Conservation (phyloP, 2,113 vertebrate genomes). For the Atrichornis clamosus region DNA sequence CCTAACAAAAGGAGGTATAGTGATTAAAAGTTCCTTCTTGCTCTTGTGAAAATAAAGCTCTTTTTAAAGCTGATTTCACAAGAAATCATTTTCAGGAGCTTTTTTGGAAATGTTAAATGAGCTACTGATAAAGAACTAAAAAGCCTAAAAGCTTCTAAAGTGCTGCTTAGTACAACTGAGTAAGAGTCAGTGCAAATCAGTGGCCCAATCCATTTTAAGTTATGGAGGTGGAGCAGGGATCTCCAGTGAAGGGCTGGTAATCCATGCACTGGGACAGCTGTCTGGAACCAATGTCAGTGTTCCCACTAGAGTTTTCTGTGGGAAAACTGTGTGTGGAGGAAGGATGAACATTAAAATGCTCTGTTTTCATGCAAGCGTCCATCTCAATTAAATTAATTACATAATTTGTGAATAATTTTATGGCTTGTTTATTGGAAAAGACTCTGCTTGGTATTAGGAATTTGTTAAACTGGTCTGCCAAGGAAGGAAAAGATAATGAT, state of each 20-base stretch:
- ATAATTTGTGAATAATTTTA: background rate
- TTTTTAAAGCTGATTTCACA: background rate
- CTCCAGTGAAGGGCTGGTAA: background rate
- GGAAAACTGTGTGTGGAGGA: background rate
- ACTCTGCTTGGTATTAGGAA: background rate
- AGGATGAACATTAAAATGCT: background rate
- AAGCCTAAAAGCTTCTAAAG: background rate
- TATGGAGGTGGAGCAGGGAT: background rate
- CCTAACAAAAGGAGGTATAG: background rate
- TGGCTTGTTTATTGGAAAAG: background rate
- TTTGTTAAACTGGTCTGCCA: background rate
- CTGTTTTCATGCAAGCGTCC: background rate
- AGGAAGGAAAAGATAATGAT: background rate
- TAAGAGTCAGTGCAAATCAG: background rate
- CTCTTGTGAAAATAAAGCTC: background rate
- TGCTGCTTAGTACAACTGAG: background rate
- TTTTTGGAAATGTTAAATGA: background rate
- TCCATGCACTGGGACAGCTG: background rate
- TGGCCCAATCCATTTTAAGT: background rate
- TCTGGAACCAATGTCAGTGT: rapidly evolving
- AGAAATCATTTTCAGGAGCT: background rate
- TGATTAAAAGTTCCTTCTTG: background rate
- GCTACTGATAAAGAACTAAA: background rate
- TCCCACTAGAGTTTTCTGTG: background rate
- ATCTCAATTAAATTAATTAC: background rate